Evolutionary conservation across 2,113 vertebrate species (phyloP).

Genomic region (Numida meleagris): DNA sequence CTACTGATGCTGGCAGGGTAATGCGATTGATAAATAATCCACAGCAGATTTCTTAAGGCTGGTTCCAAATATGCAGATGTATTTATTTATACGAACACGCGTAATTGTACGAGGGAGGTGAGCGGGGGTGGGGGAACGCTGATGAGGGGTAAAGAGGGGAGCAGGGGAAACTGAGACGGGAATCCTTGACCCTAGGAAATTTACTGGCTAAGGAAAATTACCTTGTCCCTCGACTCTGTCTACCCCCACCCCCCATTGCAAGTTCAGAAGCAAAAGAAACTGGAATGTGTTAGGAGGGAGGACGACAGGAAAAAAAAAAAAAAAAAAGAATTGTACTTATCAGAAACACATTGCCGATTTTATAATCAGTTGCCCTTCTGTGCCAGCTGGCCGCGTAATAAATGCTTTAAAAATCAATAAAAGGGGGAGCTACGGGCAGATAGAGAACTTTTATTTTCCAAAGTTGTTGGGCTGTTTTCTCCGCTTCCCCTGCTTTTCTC

Average conservation of each 20-base stretch:
- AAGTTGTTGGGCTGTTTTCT: background rate
- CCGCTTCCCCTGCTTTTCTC: fast-evolving
- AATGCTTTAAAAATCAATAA: slow-evolving; percentile 44
- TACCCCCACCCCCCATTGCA: slow-evolving; percentile 2
- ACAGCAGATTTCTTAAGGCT: background rate
- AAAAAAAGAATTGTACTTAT: slow-evolving; percentile 57
- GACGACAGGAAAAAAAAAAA: background rate
- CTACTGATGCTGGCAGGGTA: background rate
- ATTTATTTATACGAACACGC: slow-evolving; percentile 30
- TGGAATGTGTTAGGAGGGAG: slow-evolving; percentile 73
- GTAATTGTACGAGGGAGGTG: background rate
- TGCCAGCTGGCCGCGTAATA: slow-evolving; percentile 44
- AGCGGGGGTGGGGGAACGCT: background rate
- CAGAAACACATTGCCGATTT: slow-evolving; percentile 76
- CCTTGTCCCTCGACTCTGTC: slow-evolving; percentile 26
- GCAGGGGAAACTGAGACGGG: background rate
- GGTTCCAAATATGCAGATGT: slow-evolving; percentile 8
- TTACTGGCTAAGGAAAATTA: slow-evolving; percentile 9
- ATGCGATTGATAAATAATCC: slow-evolving; percentile 1
- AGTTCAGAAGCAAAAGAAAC: slow-evolving; percentile 73
- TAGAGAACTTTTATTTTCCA: background rate
- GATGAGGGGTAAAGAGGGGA: background rate
- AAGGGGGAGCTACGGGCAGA: background rate
- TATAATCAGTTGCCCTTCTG: slow-evolving; percentile 4
- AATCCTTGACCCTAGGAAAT: slow-evolving; percentile 24